Percentiles rank a stretch among this genome's conserved stretches.
phyloP scores from a whole-genome alignment of 1,140 invertebrate genomes.

The Trypoxylus dichotomus region DNA sequence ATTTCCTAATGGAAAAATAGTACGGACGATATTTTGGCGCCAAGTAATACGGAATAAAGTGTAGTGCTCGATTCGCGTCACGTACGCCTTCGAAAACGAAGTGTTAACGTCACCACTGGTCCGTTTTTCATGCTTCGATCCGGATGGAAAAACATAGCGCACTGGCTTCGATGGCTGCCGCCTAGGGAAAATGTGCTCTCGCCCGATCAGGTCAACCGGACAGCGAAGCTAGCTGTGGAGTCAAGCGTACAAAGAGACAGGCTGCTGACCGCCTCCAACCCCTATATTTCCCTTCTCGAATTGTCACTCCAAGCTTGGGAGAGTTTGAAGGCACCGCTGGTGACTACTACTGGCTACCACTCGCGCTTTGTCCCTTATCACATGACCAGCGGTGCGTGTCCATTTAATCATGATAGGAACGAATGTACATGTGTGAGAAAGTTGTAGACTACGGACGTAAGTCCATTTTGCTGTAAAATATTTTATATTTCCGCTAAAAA shows the following conservation, averaged over 20 bases:
- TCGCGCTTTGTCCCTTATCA: not conserved
- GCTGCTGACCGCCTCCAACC: not conserved
- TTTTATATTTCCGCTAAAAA: not conserved
- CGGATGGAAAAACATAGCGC: not conserved
- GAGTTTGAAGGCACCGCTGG: not conserved
- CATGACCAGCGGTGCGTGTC: not conserved
- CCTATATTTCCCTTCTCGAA: not conserved
- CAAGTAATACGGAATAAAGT: not conserved
- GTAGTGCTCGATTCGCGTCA: not conserved
- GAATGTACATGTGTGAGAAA: not conserved
- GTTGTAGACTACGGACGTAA: not conserved
- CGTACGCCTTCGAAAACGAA: not conserved
- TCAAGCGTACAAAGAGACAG: not conserved
- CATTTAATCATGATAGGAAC: not conserved
- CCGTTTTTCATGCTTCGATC: not conserved
- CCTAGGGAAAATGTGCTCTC: not conserved
- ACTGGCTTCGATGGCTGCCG: not conserved
- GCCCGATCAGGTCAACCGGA: not conserved
- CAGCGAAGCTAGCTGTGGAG: not conserved
- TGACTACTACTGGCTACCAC: not conserved
- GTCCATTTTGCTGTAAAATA: not conserved
- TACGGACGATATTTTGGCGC: not conserved
- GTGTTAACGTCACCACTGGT: not conserved
- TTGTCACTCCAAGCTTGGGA: not conserved
- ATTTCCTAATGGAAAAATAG: not conserved